A percentile compares a stretch with the other conserved stretches of the same genome.
Evolutionary conservation across 1,140 invertebrate genomes (phyloP).

Genomic region (Arctopsyche grandis): DNA sequence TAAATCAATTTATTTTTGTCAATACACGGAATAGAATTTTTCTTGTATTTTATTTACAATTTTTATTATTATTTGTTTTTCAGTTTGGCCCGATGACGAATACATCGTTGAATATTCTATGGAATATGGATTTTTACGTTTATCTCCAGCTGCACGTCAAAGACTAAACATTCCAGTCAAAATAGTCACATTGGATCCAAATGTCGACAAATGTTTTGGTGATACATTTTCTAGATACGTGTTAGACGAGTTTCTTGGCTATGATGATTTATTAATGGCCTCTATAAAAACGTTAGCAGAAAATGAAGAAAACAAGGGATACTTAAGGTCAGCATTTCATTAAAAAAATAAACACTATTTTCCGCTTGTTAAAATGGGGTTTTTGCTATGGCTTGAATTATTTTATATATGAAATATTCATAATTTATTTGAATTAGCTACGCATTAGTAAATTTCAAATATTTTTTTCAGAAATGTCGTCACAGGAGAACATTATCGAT

Average conservation of each 20-base stretch:
- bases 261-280: conserved; percentile 96
- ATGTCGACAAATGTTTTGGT: conserved; percentile 91
- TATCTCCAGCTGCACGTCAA: conserved; percentile 85
- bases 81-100: conserved; percentile 86
- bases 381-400: no score
- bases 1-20: no score
- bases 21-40: no score
- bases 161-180: conserved; percentile 92
- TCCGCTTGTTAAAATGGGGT: neutral
- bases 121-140: conserved; percentile 94
- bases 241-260: conserved; percentile 92
- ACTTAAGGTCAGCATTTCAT: conserved; percentile 73
- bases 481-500: conserved; percentile 98
- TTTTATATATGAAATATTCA: no score
- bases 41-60: no score
- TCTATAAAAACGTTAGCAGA: conserved; percentile 95
- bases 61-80: conserved; percentile 49
- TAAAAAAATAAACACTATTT: no score
- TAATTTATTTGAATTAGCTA: neutral
- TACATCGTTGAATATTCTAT: conserved; percentile 98
- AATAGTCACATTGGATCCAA: conserved; percentile 90
- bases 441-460: neutral
- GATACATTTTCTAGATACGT: conserved; percentile 90
- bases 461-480: conserved; percentile 86
- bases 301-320: conserved; percentile 96